Conservation (phyloP, 1,140 invertebrate genomes). For the Hypsibius dujardini region DNA sequence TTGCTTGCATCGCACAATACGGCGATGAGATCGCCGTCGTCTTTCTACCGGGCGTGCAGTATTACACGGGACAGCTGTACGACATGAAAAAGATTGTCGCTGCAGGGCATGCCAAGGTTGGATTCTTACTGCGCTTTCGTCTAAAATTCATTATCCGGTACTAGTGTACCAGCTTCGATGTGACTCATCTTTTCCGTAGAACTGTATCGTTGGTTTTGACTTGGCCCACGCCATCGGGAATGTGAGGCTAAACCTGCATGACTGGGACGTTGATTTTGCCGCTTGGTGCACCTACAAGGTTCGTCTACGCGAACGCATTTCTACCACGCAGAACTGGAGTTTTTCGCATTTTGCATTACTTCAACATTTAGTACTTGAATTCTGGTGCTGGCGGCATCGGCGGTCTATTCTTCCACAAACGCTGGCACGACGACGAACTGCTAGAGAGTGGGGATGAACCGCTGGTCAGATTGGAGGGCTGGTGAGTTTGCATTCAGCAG, state of each 20-base stretch:
- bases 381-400: constrained; percentile 41
- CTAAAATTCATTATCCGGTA: neutral
- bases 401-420: constrained; percentile 38
- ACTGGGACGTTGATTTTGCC: constrained; percentile 48
- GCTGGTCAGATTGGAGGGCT: constrained; percentile 30
- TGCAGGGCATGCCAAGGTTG: constrained; percentile 38
- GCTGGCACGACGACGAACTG: constrained; percentile 26
- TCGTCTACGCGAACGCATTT: constrained; percentile 8
- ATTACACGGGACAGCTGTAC: constrained; percentile 47
- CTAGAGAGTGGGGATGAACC: constrained; percentile 22
- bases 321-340: too few relatives aligned
- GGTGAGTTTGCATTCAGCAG: constrained; percentile 32
- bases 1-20: constrained; percentile 37
- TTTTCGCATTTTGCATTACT: neutral
- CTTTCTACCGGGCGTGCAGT: constrained; percentile 43
- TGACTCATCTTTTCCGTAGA: constrained; percentile 29
- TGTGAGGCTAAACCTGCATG: constrained; percentile 40
- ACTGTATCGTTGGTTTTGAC: constrained; percentile 45
- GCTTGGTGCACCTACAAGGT: constrained; percentile 49
- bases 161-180: neutral
- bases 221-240: constrained; percentile 48
- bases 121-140: neutral
- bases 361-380: constrained; percentile 38
- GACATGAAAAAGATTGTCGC: constrained; percentile 40
- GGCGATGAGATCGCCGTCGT: constrained; percentile 41